Evolutionary conservation across 1,140 invertebrate species (phyloP), one percentile per base, ranked within the genome.

Genomic region (Halictus rubicundus): DNA sequence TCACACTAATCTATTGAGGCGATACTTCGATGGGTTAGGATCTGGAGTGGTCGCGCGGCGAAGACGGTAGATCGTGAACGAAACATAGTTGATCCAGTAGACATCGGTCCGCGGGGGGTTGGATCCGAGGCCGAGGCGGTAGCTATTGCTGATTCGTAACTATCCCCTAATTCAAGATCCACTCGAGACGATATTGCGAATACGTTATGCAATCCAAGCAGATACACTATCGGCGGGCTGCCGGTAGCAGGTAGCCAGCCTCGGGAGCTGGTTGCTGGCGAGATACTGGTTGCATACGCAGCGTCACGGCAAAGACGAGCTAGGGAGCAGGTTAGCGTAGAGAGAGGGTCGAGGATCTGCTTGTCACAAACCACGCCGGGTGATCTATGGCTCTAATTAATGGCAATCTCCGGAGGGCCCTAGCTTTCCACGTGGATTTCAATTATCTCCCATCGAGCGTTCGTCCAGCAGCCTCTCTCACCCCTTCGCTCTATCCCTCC

Each of bases 321-420:
- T 52, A 69, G 68, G 69, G 77, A 81, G 21, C 75, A 74, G 63
- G 71, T 52, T 79, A 78, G 32, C 32, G 72, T 12, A 46, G 42
- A 57, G 68, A 81, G 83, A 78, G 83, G 78, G 64, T 71, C 61
- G 82, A 88, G 83, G 84, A 88, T 81, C 80, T 80, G 83, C 80
- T 89, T 89, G 89, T 90, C 89, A 88, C 87, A 88, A 87, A 78
- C 82, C 80, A 77, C 68, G 68, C 74, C 75, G 70, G 81, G 80
- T 89, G 89, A 90, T 90, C 88, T 90, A 90, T 90, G 83, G 83
- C 70, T 88, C 85, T 90, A 90, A 90, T 90, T 90, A 90, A 90
- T 90, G 87, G 84, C 82, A 84, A 88, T 88, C 88, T 87, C 88
- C 81, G 69, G 84, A 87, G 88, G 83, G 82, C 77, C 66, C 68